phyloP scores from a whole-genome alignment of 1,140 invertebrate species.

The Apocrypta bakeri region DNA sequence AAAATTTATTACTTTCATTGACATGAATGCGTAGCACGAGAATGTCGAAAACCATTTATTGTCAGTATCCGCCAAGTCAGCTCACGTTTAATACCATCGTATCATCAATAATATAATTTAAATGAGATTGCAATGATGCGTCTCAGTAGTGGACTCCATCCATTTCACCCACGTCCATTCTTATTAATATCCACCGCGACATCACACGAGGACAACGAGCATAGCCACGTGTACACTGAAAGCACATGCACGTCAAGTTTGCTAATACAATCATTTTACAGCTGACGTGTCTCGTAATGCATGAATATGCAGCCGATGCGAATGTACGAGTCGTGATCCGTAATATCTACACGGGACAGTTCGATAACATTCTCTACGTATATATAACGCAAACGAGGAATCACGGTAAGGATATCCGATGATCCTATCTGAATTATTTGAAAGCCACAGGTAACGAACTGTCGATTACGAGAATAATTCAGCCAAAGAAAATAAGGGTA shows the following conservation, averaged over 20 bases:
- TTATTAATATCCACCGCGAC: slow-evolving; percentile 57
- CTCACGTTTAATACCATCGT: slow-evolving; percentile 60
- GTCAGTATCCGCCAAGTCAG: slow-evolving; percentile 59
- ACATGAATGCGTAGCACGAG: no score
- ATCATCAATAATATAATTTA: slow-evolving; percentile 61
- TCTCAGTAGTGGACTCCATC: slow-evolving; percentile 54
- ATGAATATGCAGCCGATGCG: slow-evolving; percentile 2
- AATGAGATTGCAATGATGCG: slow-evolving; percentile 63
- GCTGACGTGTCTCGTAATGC: slow-evolving; percentile 7
- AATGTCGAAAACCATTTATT: no score
- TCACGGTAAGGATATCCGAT: background rate
- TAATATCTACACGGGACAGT: background rate
- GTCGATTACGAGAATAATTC: slow-evolving; percentile 44
- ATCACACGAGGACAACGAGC: slow-evolving; percentile 15
- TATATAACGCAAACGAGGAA: slow-evolving; percentile 17
- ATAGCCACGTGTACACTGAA: background rate
- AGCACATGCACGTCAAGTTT: background rate
- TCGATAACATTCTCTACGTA: no score
- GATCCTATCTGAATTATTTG: slow-evolving; percentile 23
- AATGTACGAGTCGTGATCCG: background rate
- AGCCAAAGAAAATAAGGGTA: background rate
- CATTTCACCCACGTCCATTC: slow-evolving; percentile 60
- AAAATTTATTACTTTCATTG: no score
- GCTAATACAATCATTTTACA: slow-evolving; percentile 9
- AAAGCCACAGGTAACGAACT: slow-evolving; percentile 35